A percentile compares a stretch with the other conserved stretches of the same genome.
Conservation (phyloP, 2,797 vertebrate species). For the Sebastes diploproa region DNA sequence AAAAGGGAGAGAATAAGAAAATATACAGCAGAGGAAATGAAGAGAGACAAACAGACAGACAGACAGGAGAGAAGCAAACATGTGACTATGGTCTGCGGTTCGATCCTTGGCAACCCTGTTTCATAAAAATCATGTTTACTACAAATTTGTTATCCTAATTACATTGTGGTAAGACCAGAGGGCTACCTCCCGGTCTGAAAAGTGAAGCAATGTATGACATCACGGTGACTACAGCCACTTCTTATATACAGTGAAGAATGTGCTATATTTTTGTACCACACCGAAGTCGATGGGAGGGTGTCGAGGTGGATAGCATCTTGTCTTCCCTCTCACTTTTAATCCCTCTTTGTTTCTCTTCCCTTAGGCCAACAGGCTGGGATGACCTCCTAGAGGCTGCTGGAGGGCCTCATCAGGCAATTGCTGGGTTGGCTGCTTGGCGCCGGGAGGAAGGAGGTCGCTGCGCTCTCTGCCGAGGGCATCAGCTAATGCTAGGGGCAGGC, state of each 20-base stretch:
- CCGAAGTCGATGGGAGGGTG: not conserved
- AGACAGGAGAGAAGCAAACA: too few species aligned
- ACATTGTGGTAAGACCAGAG: not conserved
- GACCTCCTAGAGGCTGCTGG: constrained; percentile 38
- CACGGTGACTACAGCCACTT: too few species aligned
- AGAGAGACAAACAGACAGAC: not conserved
- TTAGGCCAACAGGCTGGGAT: constrained; percentile 6
- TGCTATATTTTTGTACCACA: not conserved
- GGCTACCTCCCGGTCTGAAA: too few species aligned
- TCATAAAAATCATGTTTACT: not conserved
- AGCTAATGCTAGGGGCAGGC: constrained; percentile 15
- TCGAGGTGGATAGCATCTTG: not conserved
- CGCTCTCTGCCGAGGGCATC: constrained; percentile 20
- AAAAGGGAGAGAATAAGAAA: not conserved
- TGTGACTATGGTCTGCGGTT: not conserved
- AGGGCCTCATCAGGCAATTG: constrained; percentile 45
- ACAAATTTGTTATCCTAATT: not conserved
- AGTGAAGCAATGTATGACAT: too few species aligned
- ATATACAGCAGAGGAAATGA: not conserved
- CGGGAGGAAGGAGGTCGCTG: constrained; percentile 10
- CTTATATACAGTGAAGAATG: not conserved
- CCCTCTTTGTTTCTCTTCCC: constrained; percentile 20
- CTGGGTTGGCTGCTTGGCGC: constrained; percentile 33
- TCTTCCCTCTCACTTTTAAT: constrained; percentile 9
- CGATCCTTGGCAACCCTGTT: not conserved